These are phyloP conservation scores for Campoplex nolae DNA, from an alignment of 2,888 invertebrate genomes.

Conservation along the genomic window DNA sequence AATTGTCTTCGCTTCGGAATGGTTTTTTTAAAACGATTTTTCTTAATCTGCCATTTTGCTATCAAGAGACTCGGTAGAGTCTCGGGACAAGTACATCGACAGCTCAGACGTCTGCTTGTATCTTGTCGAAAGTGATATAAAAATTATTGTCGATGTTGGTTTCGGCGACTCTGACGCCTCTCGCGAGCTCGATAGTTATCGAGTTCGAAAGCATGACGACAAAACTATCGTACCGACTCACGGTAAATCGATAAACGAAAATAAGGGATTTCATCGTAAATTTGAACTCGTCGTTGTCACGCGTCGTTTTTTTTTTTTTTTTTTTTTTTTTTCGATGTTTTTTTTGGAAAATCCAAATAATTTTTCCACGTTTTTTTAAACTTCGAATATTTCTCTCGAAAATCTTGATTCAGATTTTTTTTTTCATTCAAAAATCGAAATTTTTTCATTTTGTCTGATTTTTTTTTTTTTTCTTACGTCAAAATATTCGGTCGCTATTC, in stretches of 20 bases:
- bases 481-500: not conserved
- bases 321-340: not conserved
- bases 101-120: too few species aligned
- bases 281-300: not conserved
- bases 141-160: not conserved
- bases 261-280: not conserved
- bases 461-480: not conserved
- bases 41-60: not conserved
- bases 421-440: not conserved
- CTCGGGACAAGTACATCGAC: too few species aligned
- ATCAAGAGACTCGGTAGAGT: too few species aligned
- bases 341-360: not conserved
- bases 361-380: too few species aligned
- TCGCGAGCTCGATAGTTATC: not conserved
- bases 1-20: too few species aligned
- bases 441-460: not conserved
- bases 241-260: not conserved
- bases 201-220: not conserved
- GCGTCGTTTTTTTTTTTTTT: not conserved
- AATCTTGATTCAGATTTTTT: too few species aligned
- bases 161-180: conserved; percentile 9
- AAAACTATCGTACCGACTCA: conserved; percentile 3
- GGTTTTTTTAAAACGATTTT: not conserved
- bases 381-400: too few species aligned
- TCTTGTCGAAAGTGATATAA: not conserved